These are phyloP conservation scores for Mustela nigripes DNA, from an alignment of 2,113 vertebrate genomes.

Conservation along the genomic window DNA sequence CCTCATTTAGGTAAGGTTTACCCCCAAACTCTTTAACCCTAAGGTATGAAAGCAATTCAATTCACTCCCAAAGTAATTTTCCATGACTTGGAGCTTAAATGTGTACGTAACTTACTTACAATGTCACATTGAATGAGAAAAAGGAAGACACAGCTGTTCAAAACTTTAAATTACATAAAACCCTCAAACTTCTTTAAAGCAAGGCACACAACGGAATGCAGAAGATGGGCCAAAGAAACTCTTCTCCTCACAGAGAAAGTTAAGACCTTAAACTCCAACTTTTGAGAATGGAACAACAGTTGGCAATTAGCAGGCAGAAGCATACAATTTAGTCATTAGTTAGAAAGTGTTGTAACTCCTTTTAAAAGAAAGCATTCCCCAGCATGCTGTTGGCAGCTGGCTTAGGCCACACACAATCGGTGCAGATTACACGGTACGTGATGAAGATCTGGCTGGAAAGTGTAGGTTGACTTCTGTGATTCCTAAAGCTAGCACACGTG, in stretches of 20 bases:
- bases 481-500: neutral
- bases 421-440: neutral
- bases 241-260: neutral
- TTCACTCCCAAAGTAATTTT: neutral
- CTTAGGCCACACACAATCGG: neutral
- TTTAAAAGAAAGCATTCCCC: neutral
- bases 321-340: fast-evolving
- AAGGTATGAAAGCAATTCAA: neutral
- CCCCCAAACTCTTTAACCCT: neutral
- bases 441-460: neutral
- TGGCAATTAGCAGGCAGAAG: neutral
- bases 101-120: neutral
- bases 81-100: neutral
- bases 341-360: neutral
- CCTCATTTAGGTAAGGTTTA: neutral
- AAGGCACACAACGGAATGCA: neutral
- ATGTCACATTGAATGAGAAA: neutral
- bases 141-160: neutral
- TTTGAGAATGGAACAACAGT: fast-evolving
- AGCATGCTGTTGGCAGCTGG: neutral
- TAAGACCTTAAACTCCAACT: neutral
- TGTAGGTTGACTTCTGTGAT: neutral
- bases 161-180: neutral
- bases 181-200: neutral
- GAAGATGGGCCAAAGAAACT: neutral